Conservation (phyloP, 2,113 vertebrate genomes). For the Pitta sordida region DNA sequence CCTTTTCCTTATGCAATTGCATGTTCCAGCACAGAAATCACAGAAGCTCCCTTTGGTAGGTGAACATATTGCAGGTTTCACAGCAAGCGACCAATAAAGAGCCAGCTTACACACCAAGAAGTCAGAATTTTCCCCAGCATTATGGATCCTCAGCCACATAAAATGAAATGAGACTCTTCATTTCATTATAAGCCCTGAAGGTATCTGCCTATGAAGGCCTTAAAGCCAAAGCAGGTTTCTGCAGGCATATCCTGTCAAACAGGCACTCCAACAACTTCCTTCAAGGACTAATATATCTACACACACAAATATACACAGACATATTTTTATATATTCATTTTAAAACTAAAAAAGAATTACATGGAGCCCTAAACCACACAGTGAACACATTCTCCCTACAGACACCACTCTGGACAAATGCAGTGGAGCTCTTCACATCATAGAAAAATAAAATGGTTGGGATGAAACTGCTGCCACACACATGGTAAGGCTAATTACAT, state of each 20-base stretch:
- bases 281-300: neutral
- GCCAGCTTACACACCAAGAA: neutral
- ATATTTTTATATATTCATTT: neutral
- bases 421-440: neutral
- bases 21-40: neutral
- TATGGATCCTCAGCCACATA: neutral
- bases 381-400: neutral
- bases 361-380: neutral
- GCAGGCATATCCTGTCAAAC: neutral
- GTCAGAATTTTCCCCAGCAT: neutral
- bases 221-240: neutral
- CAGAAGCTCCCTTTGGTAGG: neutral
- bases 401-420: neutral
- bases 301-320: neutral
- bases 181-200: neutral
- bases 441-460: neutral
- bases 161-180: neutral
- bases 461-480: neutral
- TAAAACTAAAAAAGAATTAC: neutral
- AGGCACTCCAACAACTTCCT: neutral
- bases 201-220: neutral
- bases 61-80: neutral
- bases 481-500: neutral
- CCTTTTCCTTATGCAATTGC: neutral
- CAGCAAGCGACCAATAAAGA: constrained; percentile 28